These are phyloP conservation scores for Eulithis prunata DNA, from an alignment of 2,888 invertebrate genomes.

Conservation along the genomic window DNA sequence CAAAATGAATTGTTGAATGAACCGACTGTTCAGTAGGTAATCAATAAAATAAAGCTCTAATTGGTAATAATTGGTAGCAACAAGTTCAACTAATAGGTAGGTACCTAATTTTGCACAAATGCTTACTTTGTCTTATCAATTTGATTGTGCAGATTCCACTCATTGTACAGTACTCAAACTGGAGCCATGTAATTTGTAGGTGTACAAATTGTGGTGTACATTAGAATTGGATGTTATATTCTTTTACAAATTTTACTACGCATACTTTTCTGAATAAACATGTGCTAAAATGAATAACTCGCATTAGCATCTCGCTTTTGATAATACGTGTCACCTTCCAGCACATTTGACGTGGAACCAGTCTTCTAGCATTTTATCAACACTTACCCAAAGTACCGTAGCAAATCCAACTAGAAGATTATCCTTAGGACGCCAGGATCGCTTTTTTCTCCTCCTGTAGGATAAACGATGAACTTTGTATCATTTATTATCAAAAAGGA, in stretches of 20 bases:
- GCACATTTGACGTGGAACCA: constrained; percentile 83
- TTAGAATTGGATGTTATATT: background rate
- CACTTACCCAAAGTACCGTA: constrained; percentile 80
- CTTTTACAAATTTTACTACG: background rate
- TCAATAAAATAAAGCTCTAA: constrained; percentile 3
- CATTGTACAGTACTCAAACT: background rate
- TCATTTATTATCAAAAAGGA: constrained; percentile 50
- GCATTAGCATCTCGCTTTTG: constrained; percentile 67
- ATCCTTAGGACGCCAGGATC: constrained; percentile 77
- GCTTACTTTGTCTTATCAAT: constrained; percentile 14
- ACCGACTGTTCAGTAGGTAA: too few species aligned
- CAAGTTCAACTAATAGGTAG: background rate
- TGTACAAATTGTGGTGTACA: background rate
- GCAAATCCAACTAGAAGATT: constrained; percentile 77
- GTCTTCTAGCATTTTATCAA: constrained; percentile 64
- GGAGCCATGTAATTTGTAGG: background rate
- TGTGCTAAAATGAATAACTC: constrained; percentile 37
- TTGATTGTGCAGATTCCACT: constrained; percentile 11
- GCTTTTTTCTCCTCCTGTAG: constrained; percentile 69
- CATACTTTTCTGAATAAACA: constrained; percentile 21
- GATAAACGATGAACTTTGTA: constrained; percentile 59
- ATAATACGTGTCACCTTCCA: constrained; percentile 84
- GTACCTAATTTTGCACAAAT: constrained; percentile 6
- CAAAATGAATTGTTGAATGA: too few species aligned
- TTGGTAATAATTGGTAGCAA: constrained; percentile 14